phyloP scores from a whole-genome alignment of 2,113 vertebrate species.

The Ammodytes dubius region DNA sequence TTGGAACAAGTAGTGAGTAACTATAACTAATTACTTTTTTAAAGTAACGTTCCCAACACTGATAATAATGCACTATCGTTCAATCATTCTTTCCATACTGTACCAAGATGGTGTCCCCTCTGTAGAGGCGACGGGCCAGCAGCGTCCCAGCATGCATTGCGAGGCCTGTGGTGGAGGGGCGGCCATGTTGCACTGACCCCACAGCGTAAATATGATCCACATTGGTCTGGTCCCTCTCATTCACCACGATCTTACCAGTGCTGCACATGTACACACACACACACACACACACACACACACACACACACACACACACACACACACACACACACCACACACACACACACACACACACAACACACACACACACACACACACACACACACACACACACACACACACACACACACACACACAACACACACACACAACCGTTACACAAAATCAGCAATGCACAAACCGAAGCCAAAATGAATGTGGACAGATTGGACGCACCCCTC shows the following conservation, averaged over 20 bases:
- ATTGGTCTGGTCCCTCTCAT: conserved; percentile 86
- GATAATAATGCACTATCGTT: not conserved
- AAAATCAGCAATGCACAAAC: not conserved
- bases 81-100: not conserved
- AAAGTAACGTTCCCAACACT: too few relatives aligned
- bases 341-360: not conserved
- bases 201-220: conserved; percentile 88
- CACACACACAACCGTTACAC: not conserved
- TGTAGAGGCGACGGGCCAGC: conserved; percentile 85
- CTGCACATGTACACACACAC: conserved; percentile 66
- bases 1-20: too few relatives aligned
- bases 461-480: not conserved
- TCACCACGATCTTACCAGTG: conserved; percentile 88
- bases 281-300: conserved; percentile 7
- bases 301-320: not conserved
- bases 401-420: not conserved
- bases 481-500: conserved; percentile 82
- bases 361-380: conserved; percentile 9
- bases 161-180: conserved; percentile 87
- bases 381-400: not conserved
- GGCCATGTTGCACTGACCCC: conserved; percentile 87
- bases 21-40: too few relatives aligned
- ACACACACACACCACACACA: not conserved
- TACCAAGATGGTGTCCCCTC: conserved; percentile 81
- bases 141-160: conserved; percentile 88